Evolutionary conservation across 2,888 invertebrate species (phyloP), one percentile per base, ranked within the genome.

Genomic region (Fragum fragum): DNA sequence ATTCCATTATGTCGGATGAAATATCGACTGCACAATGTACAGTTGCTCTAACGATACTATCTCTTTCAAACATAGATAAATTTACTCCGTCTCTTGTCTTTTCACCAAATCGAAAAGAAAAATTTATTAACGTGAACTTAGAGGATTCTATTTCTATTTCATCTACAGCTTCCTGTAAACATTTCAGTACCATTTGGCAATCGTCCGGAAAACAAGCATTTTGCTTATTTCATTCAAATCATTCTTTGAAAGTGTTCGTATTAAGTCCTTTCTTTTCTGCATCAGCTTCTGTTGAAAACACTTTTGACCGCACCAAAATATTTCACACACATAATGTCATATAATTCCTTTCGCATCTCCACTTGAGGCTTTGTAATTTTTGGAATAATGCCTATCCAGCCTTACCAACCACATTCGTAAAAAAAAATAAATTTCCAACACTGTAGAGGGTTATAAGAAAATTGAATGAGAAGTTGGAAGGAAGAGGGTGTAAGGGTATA

Each of bases 21-120:
- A 79, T 76, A 39, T 76, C 36, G 9, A 61, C 59, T 26, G 76
- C 82, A 26, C 39, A 29, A 63, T 79, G 79, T 29, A 79, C 74
- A 16, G 71, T 78, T 14, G 18, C 29, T n/a, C 36, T 9, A n/a
- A 1, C 29, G 28, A 79, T 68, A 5, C 47, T 16, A 18, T 32
- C 47, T n/a, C 11, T 36, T 26, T 76, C 63, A 23, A 79, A 75
- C 18, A 14, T 18, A 18, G 16, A 59, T 29, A 83, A 57, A 23
- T 52, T 55, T 28, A 83, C 14, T 23, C 76, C 79, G 3, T 32
- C 28, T 18, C 28, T 42, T 61, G 47, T 47, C 73, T 83, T 79
- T 42, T 83, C 79, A 23, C 79, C 76, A 73, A 83, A 83, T 7
- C 83, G 57, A 69, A 79, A 83, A 52, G 79, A 79, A 66, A 83